Conservation (phyloP, 2,113 vertebrate genomes). For the Myrmecobius fasciatus region DNA sequence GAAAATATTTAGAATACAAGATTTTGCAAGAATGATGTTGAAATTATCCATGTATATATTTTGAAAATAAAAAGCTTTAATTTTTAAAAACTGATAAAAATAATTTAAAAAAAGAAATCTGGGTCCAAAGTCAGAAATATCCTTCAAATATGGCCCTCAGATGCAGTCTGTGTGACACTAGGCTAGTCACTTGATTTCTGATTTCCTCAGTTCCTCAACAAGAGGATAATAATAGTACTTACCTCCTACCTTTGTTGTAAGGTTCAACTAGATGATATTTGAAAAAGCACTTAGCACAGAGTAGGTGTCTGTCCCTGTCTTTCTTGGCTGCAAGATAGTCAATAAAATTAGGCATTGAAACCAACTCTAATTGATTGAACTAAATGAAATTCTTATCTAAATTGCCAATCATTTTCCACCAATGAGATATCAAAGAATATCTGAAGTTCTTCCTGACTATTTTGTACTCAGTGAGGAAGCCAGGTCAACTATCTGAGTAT, state of each 20-base stretch:
- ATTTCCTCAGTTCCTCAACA: background rate
- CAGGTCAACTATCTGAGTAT: background rate
- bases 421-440: background rate
- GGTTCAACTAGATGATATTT: background rate
- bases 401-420: background rate
- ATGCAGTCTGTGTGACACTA: background rate
- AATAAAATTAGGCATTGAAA: background rate
- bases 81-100: too few species aligned
- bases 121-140: background rate
- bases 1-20: too few species aligned
- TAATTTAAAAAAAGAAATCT: background rate
- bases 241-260: background rate
- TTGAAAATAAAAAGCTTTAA: too few species aligned
- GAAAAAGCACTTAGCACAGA: background rate
- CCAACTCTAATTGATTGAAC: background rate
- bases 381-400: background rate
- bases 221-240: background rate
- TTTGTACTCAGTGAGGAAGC: background rate
- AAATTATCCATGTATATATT: too few species aligned
- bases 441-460: background rate
- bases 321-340: background rate
- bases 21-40: too few species aligned
- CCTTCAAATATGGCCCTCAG: background rate
- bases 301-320: background rate
- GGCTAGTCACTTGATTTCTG: background rate